Evolutionary conservation across 2,797 vertebrate species (phyloP).

Genomic region (Saxicola maurus): DNA sequence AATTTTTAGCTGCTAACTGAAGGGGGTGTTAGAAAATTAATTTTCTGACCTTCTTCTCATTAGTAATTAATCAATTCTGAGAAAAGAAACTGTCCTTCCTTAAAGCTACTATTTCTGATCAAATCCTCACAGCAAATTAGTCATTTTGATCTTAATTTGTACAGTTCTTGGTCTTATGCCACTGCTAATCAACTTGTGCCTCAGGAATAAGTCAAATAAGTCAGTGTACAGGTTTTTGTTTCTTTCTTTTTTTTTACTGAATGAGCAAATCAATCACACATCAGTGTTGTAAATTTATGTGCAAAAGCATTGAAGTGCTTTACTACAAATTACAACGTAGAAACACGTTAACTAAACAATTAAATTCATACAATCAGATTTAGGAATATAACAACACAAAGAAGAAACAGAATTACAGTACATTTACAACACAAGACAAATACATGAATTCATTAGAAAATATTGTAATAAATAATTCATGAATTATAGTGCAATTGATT

Average conservation of each 20-base stretch:
- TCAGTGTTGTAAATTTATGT: constrained; percentile 85
- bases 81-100: background rate
- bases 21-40: background rate
- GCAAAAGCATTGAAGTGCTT: constrained; percentile 93
- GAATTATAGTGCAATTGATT: constrained; percentile 98
- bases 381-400: constrained; percentile 85
- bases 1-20: background rate
- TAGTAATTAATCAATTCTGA: background rate
- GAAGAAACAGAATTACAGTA: constrained; percentile 86
- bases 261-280: constrained; percentile 81
- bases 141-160: background rate
- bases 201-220: constrained; percentile 70
- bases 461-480: constrained; percentile 86
- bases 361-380: constrained; percentile 86
- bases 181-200: constrained; percentile 15
- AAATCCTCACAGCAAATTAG: background rate
- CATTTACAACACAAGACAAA: constrained; percentile 88
- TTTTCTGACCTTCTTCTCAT: background rate
- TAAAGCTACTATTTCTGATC: background rate
- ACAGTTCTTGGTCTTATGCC: background rate
- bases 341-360: constrained; percentile 85
- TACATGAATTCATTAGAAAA: constrained; percentile 88
- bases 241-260: constrained; percentile 73
- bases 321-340: constrained; percentile 90
- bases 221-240: constrained; percentile 64